Base-by-base conservation (phyloP, 2,797 vertebrate genomes). In the Danio albolineatus region DNA sequence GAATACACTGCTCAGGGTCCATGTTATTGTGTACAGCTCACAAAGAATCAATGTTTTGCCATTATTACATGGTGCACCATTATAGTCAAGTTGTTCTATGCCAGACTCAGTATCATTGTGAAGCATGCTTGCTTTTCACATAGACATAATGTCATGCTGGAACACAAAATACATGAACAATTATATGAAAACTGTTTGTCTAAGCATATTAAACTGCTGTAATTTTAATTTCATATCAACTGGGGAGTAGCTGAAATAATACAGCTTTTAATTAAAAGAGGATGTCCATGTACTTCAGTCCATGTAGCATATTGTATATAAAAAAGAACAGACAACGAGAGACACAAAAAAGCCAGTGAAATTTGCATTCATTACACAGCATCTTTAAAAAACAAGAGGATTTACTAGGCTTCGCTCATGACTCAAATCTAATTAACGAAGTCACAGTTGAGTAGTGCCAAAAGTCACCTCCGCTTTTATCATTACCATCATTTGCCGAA, bases 341-440 rank as follows among this genome's bases (percentile, higher is more conserved):
- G 9, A 53, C 17, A 54, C n/a, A 53, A 39, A 53, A 62, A 46
- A 64, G 44, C 7, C 7, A 64, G 61, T 6, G 0, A 17, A 59
- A 59, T 46, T 48, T 74, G n/a, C 44, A 74, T 69, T 53, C 57
- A 62, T 53, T 53, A 44, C 38, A 17, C 38, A 72, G 38, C 13
- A 2, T 56, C 53, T 48, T 70, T 28, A 71, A 71, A 61, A 79
- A 56, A 71, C 44, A 12, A 79, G 49, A 60, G 38, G 60, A 64
- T 82, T 69, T 79, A 56, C 60, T 13, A 41, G 41, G 67, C 17
- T 66, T 79, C 82, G 64, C 78, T 75, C 64, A 79, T 49, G 39
- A 78, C 60, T 65, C 59, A 10, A 36, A 82, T 83, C 73, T 80
- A 89, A 87, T 87, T 82, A 84, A 72, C 81, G 74, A 67, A 78